Evolutionary conservation across 1,140 invertebrate genomes (phyloP), one percentile per base, ranked within the genome.

Genomic region (Microplitis mediator): DNA sequence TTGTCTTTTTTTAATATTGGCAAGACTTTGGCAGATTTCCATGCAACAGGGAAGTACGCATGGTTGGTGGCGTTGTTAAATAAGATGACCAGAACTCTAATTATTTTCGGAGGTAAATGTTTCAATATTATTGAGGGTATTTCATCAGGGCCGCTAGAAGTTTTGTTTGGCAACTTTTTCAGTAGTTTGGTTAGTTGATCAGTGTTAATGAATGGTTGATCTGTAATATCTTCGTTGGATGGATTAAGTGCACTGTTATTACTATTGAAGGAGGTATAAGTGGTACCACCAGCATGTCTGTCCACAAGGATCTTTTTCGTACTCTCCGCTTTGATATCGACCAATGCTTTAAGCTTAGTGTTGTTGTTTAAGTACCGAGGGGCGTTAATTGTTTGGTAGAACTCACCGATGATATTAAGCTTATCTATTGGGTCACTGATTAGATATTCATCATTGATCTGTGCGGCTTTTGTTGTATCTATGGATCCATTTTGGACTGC

Each of bases 21-120:
- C 3, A 75, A 54, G 2, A 80, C 54, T 69, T 77, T 78, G 1
- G 74, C 74, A 35, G 4, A 54, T 75, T 79, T 80, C 71, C 72
- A 80, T 2, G 1, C 6, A 0, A 39, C n/a, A 11, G 78, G 78
- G 34, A 73, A 78, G n/a, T 74, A 72, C 9, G 9, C 50, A 35
- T 71, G 73, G 31, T 75, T 75, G 45, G 71, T 31, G 4, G 51
- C 36, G 35, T 73, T 75, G 13, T 73, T 75, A 9, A 75, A 73
- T 0, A 75, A n/a, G 4, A 73, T 70, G 4, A 5, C 36, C n/a
- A 66, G 71, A 1, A 1, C 23, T 31, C 62, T 39, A 8, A 76
- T 74, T n/a, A 67, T 51, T 13, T 32, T 50, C 14, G 13, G 4
- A 9, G 72, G 50, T 3, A 74, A 4, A 16, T 69, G 54, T 64